Evolutionary conservation across 1,140 invertebrate genomes (phyloP).

Genomic region (Drosophila ficusphila): DNA sequence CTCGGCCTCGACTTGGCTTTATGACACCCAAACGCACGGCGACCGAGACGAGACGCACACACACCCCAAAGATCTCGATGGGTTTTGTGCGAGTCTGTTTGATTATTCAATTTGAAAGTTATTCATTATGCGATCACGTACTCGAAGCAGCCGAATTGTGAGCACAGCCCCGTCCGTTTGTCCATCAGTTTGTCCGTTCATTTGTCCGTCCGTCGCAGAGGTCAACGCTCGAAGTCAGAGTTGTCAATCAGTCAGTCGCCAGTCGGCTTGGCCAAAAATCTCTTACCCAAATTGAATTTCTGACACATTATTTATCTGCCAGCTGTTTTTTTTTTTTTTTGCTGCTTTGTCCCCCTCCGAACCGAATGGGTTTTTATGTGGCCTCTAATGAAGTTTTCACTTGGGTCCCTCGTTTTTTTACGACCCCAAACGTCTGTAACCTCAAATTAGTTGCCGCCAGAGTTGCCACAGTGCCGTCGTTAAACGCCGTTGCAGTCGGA

Average conservation of each 20-base stretch:
- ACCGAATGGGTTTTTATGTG: conserved; percentile 60
- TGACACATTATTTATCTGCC: conserved; percentile 60
- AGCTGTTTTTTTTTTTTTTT: not conserved
- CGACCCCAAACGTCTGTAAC: conserved; percentile 54
- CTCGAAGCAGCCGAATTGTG: conserved; percentile 46
- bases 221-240: conserved; percentile 74
- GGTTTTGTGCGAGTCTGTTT: conserved; percentile 57
- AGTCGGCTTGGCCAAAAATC: conserved; percentile 47
- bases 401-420: conserved; percentile 40
- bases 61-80: conserved; percentile 31
- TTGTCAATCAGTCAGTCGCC: conserved; percentile 56
- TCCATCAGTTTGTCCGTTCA: too few species aligned
- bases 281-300: conserved; percentile 75
- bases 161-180: conserved; percentile 2
- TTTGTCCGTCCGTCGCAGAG: conserved; percentile 18
- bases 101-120: conserved; percentile 83
- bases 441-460: conserved; percentile 62
- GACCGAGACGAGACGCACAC: conserved; percentile 7
- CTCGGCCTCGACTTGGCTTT: conserved; percentile 72
- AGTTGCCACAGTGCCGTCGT: conserved; percentile 59
- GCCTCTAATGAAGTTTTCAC: conserved; percentile 79
- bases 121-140: conserved; percentile 83
- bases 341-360: too few species aligned
- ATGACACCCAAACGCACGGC: conserved; percentile 66
- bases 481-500: conserved; percentile 36